phyloP scores from a whole-genome alignment of 2,888 invertebrate species.

The Nomada fucata region DNA sequence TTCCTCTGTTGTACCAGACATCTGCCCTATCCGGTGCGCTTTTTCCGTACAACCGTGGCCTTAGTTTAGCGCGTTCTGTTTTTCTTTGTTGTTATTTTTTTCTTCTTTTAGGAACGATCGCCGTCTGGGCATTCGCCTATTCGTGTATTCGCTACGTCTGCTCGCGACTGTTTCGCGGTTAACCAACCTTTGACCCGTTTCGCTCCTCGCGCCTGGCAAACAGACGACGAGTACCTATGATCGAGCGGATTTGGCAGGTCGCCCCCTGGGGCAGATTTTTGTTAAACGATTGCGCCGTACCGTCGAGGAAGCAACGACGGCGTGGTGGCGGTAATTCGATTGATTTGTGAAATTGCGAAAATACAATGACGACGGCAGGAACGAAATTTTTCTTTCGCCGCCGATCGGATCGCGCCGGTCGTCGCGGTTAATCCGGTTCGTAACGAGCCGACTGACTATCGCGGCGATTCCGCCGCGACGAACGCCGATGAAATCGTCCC shows the following conservation, averaged over 20 bases:
- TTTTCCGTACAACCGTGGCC: not conserved
- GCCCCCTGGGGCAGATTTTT: not conserved
- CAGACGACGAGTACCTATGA: constrained; percentile 48
- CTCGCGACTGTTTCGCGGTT: constrained; percentile 69
- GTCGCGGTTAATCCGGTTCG: constrained; percentile 74
- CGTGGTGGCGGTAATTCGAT: too few species aligned
- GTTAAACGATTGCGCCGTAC: not conserved
- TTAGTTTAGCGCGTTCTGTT: not conserved
- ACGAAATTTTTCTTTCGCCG: not conserved
- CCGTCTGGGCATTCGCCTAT: constrained; percentile 27
- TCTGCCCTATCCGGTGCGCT: constrained; percentile 6
- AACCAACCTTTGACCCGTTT: constrained; percentile 69
- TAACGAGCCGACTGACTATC: constrained; percentile 70
- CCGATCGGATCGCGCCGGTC: constrained; percentile 26
- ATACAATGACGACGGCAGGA: too few species aligned
- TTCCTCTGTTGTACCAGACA: not conserved
- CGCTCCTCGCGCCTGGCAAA: constrained; percentile 38
- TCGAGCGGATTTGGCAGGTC: constrained; percentile 32
- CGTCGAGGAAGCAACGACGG: too few species aligned
- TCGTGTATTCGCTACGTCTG: constrained; percentile 36
- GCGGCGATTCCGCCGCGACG: constrained; percentile 38
- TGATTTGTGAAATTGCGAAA: too few species aligned
- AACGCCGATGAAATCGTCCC: constrained; percentile 22
- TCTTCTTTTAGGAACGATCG: constrained; percentile 7
- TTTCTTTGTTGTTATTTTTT: not conserved